Base-by-base conservation (phyloP, 2,113 vertebrate genomes). In the Callipepla squamata region DNA sequence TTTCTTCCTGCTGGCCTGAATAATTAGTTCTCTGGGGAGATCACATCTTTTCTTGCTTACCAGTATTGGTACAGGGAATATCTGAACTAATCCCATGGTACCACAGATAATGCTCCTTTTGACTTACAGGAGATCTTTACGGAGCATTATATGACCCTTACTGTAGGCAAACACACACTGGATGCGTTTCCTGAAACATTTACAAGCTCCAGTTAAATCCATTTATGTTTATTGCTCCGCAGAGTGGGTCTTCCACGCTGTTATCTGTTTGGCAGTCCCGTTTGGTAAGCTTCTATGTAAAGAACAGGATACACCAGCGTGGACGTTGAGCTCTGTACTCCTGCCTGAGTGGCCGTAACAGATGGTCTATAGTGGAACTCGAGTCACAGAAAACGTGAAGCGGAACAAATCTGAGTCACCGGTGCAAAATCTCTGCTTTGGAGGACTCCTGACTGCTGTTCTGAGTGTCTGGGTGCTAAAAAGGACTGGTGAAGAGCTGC, bases 1-100 rank as follows among this genome's bases (percentile, higher is more conserved):
- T 93, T 95, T 88, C 14, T 90, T 89, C 87, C 69, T 93, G 82
- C 76, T 86, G 85, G 68, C 80, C 88, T 94, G 69, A 96, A 93
- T 96, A 95, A 96, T 93, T 95, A 96, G 95, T 92, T 95, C 93
- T 94, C 90, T 84, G 80, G 95, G 94, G 95, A 95, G 47, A 95
- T 40, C 80, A 84, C 85, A 62, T 81, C 85, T 94, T 92, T 93
- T 78, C 77, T 94, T 94, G 94, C 88, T 94, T 95, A 92, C 88
- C 47, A 45, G 36, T 65, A 92, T 9, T 66, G 74, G 76, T 84
- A 88, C 14, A 61, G 73, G 69, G 90, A 95, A 73, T 84, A 88
- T 81, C 44, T 78, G 55, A 62, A 79, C 40, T 83, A 94, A 94
- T 93, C 90, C 91, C 89, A 92, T 17, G 72, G 63, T 38, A 87